A percentile compares a stretch with the other conserved stretches of the same genome.
Conservation (phyloP, 2,888 invertebrate genomes). For the Napeogenes inachia region DNA sequence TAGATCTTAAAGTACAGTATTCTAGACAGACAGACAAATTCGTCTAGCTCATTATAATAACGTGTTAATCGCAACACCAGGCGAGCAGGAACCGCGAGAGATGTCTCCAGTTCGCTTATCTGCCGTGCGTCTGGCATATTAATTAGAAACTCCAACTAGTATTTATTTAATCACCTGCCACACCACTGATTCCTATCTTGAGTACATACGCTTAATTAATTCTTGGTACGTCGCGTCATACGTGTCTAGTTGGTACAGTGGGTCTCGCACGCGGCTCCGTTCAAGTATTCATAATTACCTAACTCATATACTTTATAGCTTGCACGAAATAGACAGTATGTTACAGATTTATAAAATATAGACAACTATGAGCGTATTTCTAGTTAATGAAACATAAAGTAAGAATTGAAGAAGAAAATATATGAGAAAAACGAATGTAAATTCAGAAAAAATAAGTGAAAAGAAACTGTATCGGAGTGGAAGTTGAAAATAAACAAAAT, state of each 20-base stretch:
- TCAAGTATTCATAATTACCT: slow-evolving; percentile 23
- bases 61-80: slow-evolving; percentile 61
- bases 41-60: slow-evolving; percentile 48
- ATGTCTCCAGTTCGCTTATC: slow-evolving; percentile 60
- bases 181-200: slow-evolving; percentile 62
- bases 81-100: slow-evolving; percentile 56
- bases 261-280: slow-evolving; percentile 27
- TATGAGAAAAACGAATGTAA: neutral
- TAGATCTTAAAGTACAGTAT: slow-evolving; percentile 16
- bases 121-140: slow-evolving; percentile 71
- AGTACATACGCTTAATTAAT: slow-evolving; percentile 64
- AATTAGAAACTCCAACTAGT: slow-evolving; percentile 69
- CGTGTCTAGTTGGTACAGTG: slow-evolving; percentile 37
- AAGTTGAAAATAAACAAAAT: slow-evolving; percentile 2
- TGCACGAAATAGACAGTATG: no score
- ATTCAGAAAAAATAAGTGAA: neutral
- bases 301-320: slow-evolving; percentile 17
- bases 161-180: slow-evolving; percentile 75
- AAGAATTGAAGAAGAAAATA: no score
- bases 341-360: no score
- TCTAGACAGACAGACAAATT: slow-evolving; percentile 48
- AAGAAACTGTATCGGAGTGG: neutral
- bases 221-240: slow-evolving; percentile 51
- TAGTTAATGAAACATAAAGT: no score
- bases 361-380: no score